phyloP scores from a whole-genome alignment of 2,113 vertebrate genomes.

The Bungarus multicinctus region DNA sequence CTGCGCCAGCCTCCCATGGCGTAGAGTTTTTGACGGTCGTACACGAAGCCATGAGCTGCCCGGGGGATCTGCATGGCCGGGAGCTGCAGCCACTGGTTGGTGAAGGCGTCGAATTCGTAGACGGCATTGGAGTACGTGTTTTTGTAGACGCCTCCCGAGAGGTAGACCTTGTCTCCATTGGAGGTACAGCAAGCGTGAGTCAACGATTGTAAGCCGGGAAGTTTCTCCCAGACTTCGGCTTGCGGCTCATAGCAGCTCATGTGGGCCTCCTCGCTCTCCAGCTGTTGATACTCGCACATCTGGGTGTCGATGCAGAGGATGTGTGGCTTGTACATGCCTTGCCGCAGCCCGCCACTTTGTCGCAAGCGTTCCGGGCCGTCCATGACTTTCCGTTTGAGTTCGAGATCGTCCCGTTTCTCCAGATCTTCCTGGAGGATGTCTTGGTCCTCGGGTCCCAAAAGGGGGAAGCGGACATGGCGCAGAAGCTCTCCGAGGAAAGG shows the following conservation, averaged over 20 bases:
- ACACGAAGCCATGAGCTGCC: not conserved
- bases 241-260: not conserved
- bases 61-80: not conserved
- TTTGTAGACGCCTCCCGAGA: not conserved
- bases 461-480: not conserved
- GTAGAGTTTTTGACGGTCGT: not conserved
- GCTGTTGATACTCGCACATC: not conserved
- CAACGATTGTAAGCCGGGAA: not conserved
- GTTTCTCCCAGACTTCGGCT: not conserved
- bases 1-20: constrained; percentile 6
- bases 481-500: not conserved
- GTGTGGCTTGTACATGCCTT: not conserved
- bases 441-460: not conserved
- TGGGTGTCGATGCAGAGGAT: constrained; percentile 5
- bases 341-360: not conserved
- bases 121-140: not conserved
- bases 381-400: not conserved
- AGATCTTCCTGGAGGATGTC: not conserved
- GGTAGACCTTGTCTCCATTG: not conserved
- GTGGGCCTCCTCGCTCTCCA: not conserved
- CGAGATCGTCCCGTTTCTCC: not conserved
- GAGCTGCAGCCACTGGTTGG: not conserved
- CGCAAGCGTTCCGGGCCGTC: not conserved
- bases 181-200: not conserved
- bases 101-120: not conserved